These are phyloP conservation scores for Mythimna ferrago DNA, from an alignment of 2,888 invertebrate genomes.

Conservation along the genomic window DNA sequence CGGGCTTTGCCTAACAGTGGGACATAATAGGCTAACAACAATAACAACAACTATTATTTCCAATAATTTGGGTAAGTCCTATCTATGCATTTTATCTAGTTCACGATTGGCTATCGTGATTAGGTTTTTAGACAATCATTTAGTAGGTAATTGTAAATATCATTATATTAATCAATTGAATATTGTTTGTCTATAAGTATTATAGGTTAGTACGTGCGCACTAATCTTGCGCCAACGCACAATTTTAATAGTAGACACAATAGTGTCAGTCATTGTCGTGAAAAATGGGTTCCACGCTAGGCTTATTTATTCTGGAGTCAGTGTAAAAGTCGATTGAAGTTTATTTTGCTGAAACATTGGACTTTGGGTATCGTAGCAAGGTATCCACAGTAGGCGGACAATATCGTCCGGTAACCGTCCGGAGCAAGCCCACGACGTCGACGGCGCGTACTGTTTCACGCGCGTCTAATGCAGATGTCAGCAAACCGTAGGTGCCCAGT, in stretches of 20 bases:
- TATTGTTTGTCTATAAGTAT: slow-evolving; percentile 3
- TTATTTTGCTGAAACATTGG: not conserved
- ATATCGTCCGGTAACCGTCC: too few relatives aligned
- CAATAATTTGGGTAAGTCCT: not conserved
- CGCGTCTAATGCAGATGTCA: too few relatives aligned
- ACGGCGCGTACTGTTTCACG: too few relatives aligned
- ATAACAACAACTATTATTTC: not conserved
- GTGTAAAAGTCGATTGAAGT: not conserved
- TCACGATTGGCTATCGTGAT: slow-evolving; percentile 9
- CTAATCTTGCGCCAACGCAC: slow-evolving; percentile 1
- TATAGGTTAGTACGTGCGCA: not conserved
- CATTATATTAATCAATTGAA: slow-evolving; percentile 10
- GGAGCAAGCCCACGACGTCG: too few relatives aligned
- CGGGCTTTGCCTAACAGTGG: too few relatives aligned
- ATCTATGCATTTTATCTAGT: not conserved
- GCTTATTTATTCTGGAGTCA: not conserved
- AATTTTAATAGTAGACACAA: not conserved
- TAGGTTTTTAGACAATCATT: not conserved
- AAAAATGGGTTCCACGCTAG: not conserved
- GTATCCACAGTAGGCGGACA: too few relatives aligned
- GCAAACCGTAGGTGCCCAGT: too few relatives aligned
- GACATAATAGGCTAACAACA: too few relatives aligned
- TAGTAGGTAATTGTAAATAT: not conserved
- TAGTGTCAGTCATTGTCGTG: not conserved
- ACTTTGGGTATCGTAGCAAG: not conserved